phyloP scores from a whole-genome alignment of 2,888 invertebrate species.

The Ditylenchus weischeri region DNA sequence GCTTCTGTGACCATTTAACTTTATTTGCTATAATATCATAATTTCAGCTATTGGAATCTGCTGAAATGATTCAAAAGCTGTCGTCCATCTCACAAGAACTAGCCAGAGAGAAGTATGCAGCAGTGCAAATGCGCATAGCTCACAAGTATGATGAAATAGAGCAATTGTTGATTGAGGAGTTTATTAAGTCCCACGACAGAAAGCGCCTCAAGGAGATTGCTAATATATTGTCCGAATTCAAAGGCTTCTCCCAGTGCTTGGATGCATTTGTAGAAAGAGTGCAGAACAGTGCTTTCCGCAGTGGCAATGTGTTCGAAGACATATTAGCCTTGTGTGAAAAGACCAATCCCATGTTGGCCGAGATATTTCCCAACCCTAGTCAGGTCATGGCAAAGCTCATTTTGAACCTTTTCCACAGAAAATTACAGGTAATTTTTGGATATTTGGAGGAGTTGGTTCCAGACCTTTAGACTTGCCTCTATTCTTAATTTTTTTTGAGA shows the following conservation, averaged over 20 bases:
- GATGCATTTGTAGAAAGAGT: conserved; percentile 95
- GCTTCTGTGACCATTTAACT: too few species aligned
- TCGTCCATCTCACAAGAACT: conserved; percentile 87
- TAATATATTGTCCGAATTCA: conserved; percentile 85
- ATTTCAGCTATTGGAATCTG: conserved; percentile 81
- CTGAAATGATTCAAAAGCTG: conserved; percentile 93
- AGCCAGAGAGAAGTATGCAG: conserved; percentile 49
- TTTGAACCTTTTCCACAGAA: conserved; percentile 86
- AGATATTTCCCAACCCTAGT: conserved; percentile 89
- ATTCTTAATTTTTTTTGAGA: too few species aligned
- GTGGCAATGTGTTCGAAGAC: conserved; percentile 84
- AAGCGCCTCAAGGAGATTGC: conserved; percentile 90
- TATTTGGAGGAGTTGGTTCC: too few species aligned
- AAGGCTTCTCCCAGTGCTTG: conserved; percentile 87
- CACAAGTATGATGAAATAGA: conserved; percentile 58
- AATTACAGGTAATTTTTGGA: conserved; percentile 62
- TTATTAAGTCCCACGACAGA: conserved; percentile 81
- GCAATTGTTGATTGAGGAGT: conserved; percentile 81
- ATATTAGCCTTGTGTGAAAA: conserved; percentile 83
- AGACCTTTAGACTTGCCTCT: too few species aligned
- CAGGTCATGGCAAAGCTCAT: conserved; percentile 97
- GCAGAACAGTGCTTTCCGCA: conserved; percentile 74
- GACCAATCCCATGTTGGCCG: conserved; percentile 70
- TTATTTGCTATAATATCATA: too few species aligned
- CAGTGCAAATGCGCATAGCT: conserved; percentile 54